These are phyloP conservation scores for Agrilus biguttatus DNA, from an alignment of 2,888 invertebrate genomes.

Conservation along the genomic window DNA sequence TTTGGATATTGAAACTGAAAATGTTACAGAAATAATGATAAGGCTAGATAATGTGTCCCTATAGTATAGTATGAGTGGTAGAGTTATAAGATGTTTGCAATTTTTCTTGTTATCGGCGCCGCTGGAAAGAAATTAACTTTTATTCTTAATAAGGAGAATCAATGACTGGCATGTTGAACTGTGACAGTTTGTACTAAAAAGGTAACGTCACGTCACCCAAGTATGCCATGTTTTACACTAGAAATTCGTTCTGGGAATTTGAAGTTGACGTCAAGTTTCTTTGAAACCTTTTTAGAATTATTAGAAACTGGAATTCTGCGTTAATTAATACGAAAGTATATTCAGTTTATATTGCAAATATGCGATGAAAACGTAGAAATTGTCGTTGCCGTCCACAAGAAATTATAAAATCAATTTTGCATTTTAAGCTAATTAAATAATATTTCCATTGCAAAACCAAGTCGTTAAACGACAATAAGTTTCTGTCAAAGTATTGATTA, in stretches of 20 bases:
- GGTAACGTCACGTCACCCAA: slow-evolving; percentile 5
- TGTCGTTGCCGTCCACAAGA: too few relatives aligned
- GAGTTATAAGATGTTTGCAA: too few relatives aligned
- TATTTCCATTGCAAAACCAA: slow-evolving; percentile 6
- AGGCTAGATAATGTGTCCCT: too few relatives aligned
- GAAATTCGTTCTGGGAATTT: slow-evolving; percentile 13
- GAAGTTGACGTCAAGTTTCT: slow-evolving; percentile 13
- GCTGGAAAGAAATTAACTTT: too few relatives aligned
- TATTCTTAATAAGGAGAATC: neutral
- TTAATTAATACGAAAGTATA: slow-evolving; percentile 16
- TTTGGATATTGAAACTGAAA: too few relatives aligned
- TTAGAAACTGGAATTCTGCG: slow-evolving; percentile 18
- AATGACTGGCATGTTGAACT: neutral
- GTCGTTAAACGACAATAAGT: slow-evolving; percentile 7
- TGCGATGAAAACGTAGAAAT: slow-evolving; percentile 2
- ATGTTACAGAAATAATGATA: too few relatives aligned
- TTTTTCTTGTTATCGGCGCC: too few relatives aligned
- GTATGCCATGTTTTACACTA: slow-evolving; percentile 13
- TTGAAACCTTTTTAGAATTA: slow-evolving; percentile 18
- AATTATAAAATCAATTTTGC: slow-evolving; percentile 12
- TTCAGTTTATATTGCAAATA: slow-evolving; percentile 12
- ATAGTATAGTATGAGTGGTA: too few relatives aligned
- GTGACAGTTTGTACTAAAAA: slow-evolving; percentile 5
- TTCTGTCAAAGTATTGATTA: neutral
- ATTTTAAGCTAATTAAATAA: slow-evolving; percentile 15